Conservation (phyloP, 2,113 vertebrate species). For the Athene cunicularia region DNA sequence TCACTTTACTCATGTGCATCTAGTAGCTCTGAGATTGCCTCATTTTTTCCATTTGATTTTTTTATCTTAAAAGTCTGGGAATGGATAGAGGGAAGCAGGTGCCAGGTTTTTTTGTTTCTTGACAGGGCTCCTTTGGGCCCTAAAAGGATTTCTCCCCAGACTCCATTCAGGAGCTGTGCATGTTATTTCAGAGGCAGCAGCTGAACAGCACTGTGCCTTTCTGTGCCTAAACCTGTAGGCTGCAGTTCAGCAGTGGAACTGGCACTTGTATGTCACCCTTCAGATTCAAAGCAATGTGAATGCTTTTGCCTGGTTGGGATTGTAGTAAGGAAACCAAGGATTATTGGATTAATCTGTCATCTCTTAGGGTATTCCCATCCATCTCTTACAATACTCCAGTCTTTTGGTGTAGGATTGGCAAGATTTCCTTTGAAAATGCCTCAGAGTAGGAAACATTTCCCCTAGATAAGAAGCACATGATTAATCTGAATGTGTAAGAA, state of each 20-base stretch:
- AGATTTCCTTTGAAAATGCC: conserved; percentile 11
- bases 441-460: conserved; percentile 12
- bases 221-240: not conserved
- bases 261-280: not conserved
- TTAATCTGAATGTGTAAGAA: conserved; percentile 4
- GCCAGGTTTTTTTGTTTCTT: not conserved
- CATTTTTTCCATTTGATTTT: conserved; percentile 45
- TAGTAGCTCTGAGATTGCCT: conserved; percentile 27
- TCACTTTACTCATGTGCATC: not conserved
- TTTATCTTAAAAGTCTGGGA: conserved; percentile 45
- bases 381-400: not conserved
- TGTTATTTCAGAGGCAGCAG: not conserved
- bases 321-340: not conserved
- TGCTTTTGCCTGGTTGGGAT: not conserved
- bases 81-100: conserved; percentile 40
- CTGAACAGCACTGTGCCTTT: not conserved
- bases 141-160: not conserved
- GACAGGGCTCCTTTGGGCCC: not conserved
- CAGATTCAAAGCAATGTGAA: not conserved
- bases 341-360: not conserved
- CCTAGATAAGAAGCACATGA: not conserved
- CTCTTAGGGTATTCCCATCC: not conserved
- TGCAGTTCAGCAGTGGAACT: not conserved
- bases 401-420: not conserved
- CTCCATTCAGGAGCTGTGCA: not conserved